These are phyloP conservation scores for Eriocheir sinensis DNA, from an alignment of 1,140 invertebrate species.

Conservation along the genomic window DNA sequence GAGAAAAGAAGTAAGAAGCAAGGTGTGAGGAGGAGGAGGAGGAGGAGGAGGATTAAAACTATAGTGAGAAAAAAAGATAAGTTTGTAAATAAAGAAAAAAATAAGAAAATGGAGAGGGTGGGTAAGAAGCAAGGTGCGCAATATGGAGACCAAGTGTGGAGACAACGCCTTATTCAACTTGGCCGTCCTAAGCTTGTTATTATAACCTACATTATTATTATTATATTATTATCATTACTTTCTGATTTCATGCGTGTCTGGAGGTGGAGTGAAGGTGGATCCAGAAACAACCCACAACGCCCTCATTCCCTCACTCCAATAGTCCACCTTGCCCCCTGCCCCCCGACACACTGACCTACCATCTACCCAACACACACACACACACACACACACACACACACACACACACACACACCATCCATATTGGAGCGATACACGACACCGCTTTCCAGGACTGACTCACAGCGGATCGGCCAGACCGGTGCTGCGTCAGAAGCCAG, in stretches of 20 bases:
- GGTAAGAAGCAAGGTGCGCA: background rate
- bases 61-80: background rate
- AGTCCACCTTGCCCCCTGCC: background rate
- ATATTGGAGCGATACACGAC: no score
- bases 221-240: no score
- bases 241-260: no score
- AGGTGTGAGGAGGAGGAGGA: background rate
- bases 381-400: background rate
- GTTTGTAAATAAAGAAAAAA: background rate
- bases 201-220: no score
- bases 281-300: no score
- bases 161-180: no score
- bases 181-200: no score
- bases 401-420: background rate
- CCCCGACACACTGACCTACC: background rate
- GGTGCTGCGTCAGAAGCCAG: no score
- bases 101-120: background rate
- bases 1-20: background rate
- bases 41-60: background rate
- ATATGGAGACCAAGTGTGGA: no score
- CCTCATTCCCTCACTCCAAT: background rate
- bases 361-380: background rate
- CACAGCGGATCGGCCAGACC: no score
- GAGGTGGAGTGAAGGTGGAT: no score
- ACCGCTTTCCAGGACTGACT: no score